Percentiles rank a stretch among this genome's conserved stretches.
Conservation (phyloP, 2,888 invertebrate genomes). For the Apoderus coryli region DNA sequence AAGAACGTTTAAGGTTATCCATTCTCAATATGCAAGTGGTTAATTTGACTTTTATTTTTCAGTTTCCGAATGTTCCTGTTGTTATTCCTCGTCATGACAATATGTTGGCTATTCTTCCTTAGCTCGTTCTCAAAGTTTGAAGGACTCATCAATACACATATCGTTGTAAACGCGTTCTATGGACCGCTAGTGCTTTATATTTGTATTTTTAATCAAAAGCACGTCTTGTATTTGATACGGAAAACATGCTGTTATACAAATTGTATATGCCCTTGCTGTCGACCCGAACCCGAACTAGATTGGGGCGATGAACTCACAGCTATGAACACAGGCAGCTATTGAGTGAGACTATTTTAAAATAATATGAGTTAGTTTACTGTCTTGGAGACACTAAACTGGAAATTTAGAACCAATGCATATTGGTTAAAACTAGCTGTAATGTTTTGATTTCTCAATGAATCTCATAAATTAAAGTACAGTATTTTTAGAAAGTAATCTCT, state of each 20-base stretch:
- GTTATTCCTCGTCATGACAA: slow-evolving; percentile 57
- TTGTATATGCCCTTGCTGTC: slow-evolving; percentile 37
- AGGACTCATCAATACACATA: slow-evolving; percentile 57
- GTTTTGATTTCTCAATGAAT: no score
- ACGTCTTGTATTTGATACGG: slow-evolving; percentile 61
- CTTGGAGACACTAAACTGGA: no score
- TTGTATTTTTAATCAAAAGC: slow-evolving; percentile 61
- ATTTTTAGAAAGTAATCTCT: no score
- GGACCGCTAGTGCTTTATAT: slow-evolving; percentile 62
- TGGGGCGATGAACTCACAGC: slow-evolving; percentile 86
- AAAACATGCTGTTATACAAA: slow-evolving; percentile 65
- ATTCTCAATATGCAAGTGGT: no score
- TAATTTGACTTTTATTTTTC: slow-evolving; percentile 33
- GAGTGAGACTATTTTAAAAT: no score
- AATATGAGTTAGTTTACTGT: no score
- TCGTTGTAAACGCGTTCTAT: slow-evolving; percentile 61
- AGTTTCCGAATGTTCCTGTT: slow-evolving; percentile 70
- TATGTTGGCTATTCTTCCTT: slow-evolving; percentile 62
- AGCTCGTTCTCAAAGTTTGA: slow-evolving; percentile 63
- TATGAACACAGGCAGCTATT: slow-evolving; percentile 47
- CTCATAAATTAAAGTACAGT: no score
- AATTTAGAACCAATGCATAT: no score
- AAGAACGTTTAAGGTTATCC: slow-evolving; percentile 16
- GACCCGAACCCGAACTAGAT: slow-evolving; percentile 53
- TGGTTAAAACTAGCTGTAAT: no score